Evolutionary conservation across 2,797 vertebrate genomes (phyloP), one percentile per base, ranked within the genome.

Genomic region (Todus mexicanus): DNA sequence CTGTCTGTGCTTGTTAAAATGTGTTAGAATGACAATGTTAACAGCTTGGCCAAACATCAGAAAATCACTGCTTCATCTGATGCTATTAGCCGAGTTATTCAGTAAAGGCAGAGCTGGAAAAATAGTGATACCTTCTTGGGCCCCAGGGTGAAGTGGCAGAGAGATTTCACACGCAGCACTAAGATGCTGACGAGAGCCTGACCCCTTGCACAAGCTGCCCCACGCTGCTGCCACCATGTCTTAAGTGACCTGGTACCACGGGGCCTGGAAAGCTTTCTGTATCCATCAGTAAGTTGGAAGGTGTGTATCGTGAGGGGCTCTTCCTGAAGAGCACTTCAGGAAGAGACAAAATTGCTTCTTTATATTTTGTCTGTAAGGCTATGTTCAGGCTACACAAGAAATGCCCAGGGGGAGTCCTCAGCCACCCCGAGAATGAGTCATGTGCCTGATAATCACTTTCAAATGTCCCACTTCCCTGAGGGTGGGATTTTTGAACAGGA

Each of bases 31-130:
- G 61, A 87, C 84, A 93, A 19, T 37, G 42, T 37, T 76, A 89
- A 70, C 63, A 79, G 76, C 87, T 95, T 95, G 92, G 92, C 76
- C 87, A 91, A 86, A 79, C 83, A 91, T 95, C 89, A 95, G 76
- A 95, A 95, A 96, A 84, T 76, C 78, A 42, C 79, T 86, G 8
- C 61, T 87, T 93, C 69, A 27, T 84, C 83, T 92, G 79, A 81
- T 91, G 77, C 53, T 68, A 3, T 87, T 82, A 89, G 68, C 60
- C 69, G 74, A 79, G 53, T 79, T 92, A 70, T 38, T 89, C 92
- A 76, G 76, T 68, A 53, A 84, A 84, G 69, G 77, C 68, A 86
- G 79, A 82, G 51, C 38, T 84, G 64, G 47, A 89, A 77, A 91
- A 91, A 50, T 6, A 74, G 79, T 31, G 66, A 76, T 90, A 84